Evolutionary conservation across 2,113 vertebrate genomes (phyloP).

Genomic region (Haemorhous mexicanus): DNA sequence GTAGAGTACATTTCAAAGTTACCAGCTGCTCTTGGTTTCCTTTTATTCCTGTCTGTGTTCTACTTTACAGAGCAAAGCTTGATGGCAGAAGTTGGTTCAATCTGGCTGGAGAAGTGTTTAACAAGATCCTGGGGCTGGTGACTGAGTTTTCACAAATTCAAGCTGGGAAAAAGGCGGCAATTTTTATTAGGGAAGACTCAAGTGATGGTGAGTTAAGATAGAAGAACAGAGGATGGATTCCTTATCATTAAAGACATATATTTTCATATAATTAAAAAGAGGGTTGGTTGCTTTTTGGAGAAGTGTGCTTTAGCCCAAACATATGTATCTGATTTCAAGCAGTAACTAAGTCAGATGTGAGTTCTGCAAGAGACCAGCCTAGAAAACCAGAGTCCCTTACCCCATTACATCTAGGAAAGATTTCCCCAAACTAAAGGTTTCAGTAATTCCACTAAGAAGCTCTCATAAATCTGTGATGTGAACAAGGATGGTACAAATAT

Average conservation of each 20-base stretch:
- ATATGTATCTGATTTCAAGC: not conserved
- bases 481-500: not conserved
- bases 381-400: not conserved
- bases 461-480: not conserved
- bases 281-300: not conserved
- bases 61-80: not conserved
- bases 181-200: not conserved
- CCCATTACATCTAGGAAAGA: not conserved
- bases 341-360: not conserved
- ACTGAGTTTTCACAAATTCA: not conserved
- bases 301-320: not conserved
- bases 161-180: not conserved
- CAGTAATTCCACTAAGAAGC: not conserved
- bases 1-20: not conserved
- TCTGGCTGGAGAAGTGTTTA: not conserved
- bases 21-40: not conserved
- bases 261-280: not conserved
- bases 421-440: not conserved
- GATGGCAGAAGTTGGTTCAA: not conserved
- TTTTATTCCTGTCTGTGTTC: not conserved
- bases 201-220: not conserved
- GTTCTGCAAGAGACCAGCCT: not conserved
- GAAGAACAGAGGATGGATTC: not conserved
- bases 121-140: not conserved
- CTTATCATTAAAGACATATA: not conserved